These are phyloP conservation scores for Myanophis thanlyinensis DNA, from an alignment of 2,113 vertebrate species.

Conservation along the genomic window DNA sequence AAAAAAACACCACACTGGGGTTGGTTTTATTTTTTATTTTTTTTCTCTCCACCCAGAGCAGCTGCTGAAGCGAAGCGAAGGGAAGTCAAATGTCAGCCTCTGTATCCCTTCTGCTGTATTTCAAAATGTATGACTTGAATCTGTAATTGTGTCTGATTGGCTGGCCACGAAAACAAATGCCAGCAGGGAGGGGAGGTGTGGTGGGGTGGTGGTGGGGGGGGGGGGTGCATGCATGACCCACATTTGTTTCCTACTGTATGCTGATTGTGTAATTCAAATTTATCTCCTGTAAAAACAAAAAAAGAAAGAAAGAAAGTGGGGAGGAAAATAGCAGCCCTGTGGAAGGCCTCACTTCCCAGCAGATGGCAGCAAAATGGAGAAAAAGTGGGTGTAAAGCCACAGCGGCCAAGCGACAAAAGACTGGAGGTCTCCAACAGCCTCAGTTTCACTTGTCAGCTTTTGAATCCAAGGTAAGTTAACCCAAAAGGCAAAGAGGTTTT, in stretches of 20 bases:
- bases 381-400: conserved; percentile 6
- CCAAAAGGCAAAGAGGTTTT: conserved; percentile 12
- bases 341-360: conserved; percentile 40
- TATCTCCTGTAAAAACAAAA: not conserved
- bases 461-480: conserved; percentile 50
- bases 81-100: not conserved
- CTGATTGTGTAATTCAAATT: conserved; percentile 25
- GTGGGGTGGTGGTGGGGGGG: too few relatives aligned
- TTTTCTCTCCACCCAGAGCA: too few relatives aligned
- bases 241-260: not conserved
- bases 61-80: not conserved
- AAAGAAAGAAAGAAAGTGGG: not conserved
- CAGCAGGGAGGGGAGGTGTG: not conserved
- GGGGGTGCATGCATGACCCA: too few relatives aligned
- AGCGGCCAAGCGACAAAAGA: conserved; percentile 48
- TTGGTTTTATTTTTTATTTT: too few relatives aligned
- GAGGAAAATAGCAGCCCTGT: too few relatives aligned
- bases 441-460: conserved; percentile 48
- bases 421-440: conserved; percentile 33
- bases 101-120: not conserved
- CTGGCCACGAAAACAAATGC: conserved; percentile 35
- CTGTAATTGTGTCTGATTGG: conserved; percentile 21
- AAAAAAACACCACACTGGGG: too few relatives aligned
- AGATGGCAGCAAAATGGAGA: conserved; percentile 65
- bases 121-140: conserved; percentile 45